Conservation (phyloP, 1,140 invertebrate species). For the Semibalanus balanoides region DNA sequence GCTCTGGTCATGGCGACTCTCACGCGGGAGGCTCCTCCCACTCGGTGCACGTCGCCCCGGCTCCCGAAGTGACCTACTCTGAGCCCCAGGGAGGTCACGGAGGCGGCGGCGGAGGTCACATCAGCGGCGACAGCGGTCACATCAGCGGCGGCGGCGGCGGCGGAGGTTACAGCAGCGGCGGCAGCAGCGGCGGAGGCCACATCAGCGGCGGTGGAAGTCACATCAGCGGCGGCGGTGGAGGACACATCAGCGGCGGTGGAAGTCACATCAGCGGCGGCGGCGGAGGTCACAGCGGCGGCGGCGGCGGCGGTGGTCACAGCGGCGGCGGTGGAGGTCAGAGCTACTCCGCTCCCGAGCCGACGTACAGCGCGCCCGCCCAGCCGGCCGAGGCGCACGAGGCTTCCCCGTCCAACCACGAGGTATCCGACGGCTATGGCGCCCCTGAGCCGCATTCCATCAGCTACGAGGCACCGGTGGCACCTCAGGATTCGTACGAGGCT, state of each 20-base stretch:
- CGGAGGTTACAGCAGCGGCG: too few species aligned
- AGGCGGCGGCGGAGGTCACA: not conserved
- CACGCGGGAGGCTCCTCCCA: not conserved
- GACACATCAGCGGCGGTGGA: too few species aligned
- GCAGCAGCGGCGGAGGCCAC: too few species aligned
- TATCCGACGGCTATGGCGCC: not conserved
- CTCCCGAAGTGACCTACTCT: not conserved
- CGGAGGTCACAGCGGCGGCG: not conserved
- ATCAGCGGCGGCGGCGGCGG: too few species aligned
- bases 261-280: too few species aligned
- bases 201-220: too few species aligned
- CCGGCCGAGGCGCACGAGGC: not conserved
- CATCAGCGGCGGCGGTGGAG: too few species aligned
- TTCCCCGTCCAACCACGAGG: not conserved
- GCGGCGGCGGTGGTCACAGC: too few species aligned
- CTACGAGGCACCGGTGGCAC: constrained; percentile 7
- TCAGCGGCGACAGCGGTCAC: too few species aligned
- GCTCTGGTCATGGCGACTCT: not conserved
- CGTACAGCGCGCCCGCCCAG: not conserved
- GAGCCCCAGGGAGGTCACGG: not conserved
- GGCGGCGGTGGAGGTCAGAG: not conserved
- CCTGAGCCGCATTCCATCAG: not conserved
- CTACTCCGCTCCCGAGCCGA: too few species aligned
- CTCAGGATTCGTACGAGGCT: constrained; percentile 6
- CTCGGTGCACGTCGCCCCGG: not conserved